These are phyloP conservation scores for Cheilosia soror DNA, from an alignment of 2,888 invertebrate genomes.

Conservation along the genomic window DNA sequence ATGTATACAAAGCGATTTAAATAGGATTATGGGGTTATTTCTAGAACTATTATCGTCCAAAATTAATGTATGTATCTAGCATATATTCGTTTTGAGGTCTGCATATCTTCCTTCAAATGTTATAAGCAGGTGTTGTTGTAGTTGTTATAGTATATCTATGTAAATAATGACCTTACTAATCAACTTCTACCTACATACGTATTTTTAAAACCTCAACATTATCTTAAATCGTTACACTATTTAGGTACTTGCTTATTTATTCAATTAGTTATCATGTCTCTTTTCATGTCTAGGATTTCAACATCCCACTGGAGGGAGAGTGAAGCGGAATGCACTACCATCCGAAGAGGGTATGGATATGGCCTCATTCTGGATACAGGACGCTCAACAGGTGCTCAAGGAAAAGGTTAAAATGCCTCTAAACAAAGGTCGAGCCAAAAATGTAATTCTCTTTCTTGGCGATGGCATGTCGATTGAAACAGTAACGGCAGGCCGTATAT, in stretches of 20 bases:
- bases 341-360: slow-evolving; percentile 61
- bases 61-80: no score
- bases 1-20: no score
- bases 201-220: no score
- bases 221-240: no score
- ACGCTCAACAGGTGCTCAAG: slow-evolving; percentile 79
- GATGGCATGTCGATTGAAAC: slow-evolving; percentile 92
- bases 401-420: slow-evolving; percentile 78
- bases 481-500: slow-evolving; percentile 87
- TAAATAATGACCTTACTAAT: no score
- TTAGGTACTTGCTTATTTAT: neutral
- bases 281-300: slow-evolving; percentile 35
- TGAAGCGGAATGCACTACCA: slow-evolving; percentile 39
- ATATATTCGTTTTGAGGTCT: no score
- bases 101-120: no score
- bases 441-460: slow-evolving; percentile 92
- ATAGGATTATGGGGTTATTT: no score
- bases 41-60: no score
- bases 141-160: no score
- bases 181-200: no score
- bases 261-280: neutral
- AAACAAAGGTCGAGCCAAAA: slow-evolving; percentile 86
- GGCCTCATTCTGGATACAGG: slow-evolving; percentile 79
- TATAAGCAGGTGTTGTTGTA: no score
- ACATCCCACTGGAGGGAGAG: slow-evolving; percentile 13